Evolutionary conservation across 2,888 invertebrate genomes (phyloP).

Genomic region (Standfussiana lucernea): DNA sequence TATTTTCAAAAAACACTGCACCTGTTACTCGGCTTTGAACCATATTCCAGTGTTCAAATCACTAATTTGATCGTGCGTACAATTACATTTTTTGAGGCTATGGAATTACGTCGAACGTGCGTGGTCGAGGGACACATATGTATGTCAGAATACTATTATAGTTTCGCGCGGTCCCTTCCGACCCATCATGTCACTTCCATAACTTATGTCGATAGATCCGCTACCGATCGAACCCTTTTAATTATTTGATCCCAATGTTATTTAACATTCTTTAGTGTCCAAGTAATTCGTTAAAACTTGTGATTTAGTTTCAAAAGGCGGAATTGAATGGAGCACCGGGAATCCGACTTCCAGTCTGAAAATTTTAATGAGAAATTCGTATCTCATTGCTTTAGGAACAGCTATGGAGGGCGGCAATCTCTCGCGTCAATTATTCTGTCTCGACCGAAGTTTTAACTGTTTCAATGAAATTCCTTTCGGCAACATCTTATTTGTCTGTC

Average conservation of each 20-base stretch:
- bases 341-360: conserved; percentile 82
- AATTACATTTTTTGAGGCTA: conserved; percentile 34
- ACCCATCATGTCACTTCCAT: conserved; percentile 29
- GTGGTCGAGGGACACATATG: conserved; percentile 40
- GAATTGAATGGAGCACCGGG: conserved; percentile 84
- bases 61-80: conserved; percentile 34
- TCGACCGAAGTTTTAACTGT: conserved; percentile 79
- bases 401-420: conserved; percentile 80
- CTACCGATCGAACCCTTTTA: conserved; percentile 54
- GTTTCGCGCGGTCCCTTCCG: conserved; percentile 50
- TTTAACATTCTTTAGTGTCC: conserved; percentile 83
- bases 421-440: conserved; percentile 83
- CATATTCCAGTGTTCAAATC: conserved; percentile 27
- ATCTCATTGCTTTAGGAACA: conserved; percentile 85
- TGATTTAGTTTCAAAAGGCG: conserved; percentile 87
- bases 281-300: conserved; percentile 86
- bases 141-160: conserved; percentile 48
- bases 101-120: conserved; percentile 19
- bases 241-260: conserved; percentile 76
- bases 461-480: conserved; percentile 79
- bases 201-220: conserved; percentile 40
- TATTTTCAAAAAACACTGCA: conserved; percentile 45
- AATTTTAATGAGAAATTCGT: conserved; percentile 90
- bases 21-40: conserved; percentile 46
- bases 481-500: conserved; percentile 84